phyloP scores from a whole-genome alignment of 2,113 vertebrate species.

The Ctenomys sociabilis region DNA sequence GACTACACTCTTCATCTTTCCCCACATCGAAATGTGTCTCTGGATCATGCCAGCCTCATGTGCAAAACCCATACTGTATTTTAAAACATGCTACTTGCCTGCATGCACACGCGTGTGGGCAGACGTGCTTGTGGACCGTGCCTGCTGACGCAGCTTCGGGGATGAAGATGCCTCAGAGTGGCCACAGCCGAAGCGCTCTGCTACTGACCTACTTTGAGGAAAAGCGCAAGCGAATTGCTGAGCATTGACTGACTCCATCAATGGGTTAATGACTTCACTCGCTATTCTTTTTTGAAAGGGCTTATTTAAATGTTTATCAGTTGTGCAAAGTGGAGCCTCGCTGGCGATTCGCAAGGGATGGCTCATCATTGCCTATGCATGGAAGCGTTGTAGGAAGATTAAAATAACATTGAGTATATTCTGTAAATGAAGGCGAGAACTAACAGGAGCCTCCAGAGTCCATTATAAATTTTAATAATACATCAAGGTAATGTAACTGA shows the following conservation, averaged over 20 bases:
- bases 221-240: constrained; percentile 73
- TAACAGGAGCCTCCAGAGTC: constrained; percentile 98
- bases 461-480: constrained; percentile 99
- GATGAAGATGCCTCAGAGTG: background rate
- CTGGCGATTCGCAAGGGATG: constrained; percentile 89
- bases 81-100: accelerated
- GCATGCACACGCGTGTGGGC: accelerated
- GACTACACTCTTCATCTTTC: background rate
- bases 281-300: constrained; percentile 88
- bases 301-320: constrained; percentile 96
- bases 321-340: constrained; percentile 91
- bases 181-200: constrained; percentile 47
- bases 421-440: constrained; percentile 99
- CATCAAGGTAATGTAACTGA: constrained; percentile 99
- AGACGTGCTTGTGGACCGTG: background rate
- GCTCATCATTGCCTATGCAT: constrained; percentile 98
- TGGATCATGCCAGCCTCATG: background rate
- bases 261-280: constrained; percentile 89
- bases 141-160: background rate
- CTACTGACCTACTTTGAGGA: constrained; percentile 80
- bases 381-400: constrained; percentile 97
- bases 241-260: constrained; percentile 79
- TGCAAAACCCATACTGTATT: accelerated
- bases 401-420: constrained; percentile 99
- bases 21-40: background rate